phyloP scores from a whole-genome alignment of 2,888 invertebrate genomes.

The Drosophila recens region DNA sequence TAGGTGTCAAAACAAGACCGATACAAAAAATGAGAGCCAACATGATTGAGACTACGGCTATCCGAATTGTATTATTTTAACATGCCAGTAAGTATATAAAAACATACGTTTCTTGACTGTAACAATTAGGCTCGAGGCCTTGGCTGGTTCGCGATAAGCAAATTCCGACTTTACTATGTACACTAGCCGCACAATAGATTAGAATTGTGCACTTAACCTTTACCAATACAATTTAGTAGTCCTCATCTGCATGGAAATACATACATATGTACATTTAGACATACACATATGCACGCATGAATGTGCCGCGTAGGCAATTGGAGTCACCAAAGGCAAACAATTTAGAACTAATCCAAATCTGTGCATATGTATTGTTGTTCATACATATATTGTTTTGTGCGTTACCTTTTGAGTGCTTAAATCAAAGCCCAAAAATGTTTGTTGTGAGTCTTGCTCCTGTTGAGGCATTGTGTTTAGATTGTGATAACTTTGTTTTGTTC shows the following conservation, averaged over 20 bases:
- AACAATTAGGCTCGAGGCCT: conserved; percentile 11
- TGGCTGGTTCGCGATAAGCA: conserved; percentile 18
- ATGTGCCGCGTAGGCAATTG: conserved; percentile 27
- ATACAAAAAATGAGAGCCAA: neutral
- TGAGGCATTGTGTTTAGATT: conserved; percentile 33
- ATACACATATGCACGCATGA: neutral
- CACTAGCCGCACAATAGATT: conserved; percentile 9
- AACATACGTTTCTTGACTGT: no score
- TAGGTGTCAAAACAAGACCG: conserved; percentile 6
- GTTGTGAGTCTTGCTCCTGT: conserved; percentile 43
- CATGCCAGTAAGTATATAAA: conserved; percentile 1
- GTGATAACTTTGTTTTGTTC: conserved; percentile 7
- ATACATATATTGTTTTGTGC: no score
- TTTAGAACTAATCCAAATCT: neutral
- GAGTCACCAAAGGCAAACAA: conserved; percentile 1
- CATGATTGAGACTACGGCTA: neutral
- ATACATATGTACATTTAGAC: neutral
- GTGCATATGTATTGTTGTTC: no score
- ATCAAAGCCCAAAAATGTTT: conserved; percentile 92
- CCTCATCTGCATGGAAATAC: conserved; percentile 1
- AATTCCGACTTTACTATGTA: neutral
- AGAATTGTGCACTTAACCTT: conserved; percentile 23
- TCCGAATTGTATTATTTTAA: no score
- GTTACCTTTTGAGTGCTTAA: conserved; percentile 93
- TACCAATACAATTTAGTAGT: conserved; percentile 8